phyloP scores from a whole-genome alignment of 2,797 vertebrate genomes.

The Gila robusta region DNA sequence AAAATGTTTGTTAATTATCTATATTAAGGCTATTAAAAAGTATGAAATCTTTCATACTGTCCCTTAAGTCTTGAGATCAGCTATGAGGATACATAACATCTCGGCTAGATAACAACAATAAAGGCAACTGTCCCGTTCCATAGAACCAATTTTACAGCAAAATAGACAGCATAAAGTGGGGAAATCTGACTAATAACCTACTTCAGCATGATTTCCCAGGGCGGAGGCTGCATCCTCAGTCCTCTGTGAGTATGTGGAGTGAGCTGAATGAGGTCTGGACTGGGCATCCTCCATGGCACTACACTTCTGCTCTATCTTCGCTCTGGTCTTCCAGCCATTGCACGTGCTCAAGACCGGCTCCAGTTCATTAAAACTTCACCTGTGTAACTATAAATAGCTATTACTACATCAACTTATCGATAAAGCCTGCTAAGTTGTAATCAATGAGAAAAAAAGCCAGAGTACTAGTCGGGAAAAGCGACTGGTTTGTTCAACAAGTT shows the following conservation, averaged over 20 bases:
- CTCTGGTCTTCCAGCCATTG: conserved; percentile 12
- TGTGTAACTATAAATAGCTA: neutral
- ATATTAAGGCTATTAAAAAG: neutral
- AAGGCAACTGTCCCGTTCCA: neutral
- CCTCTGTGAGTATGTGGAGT: conserved; percentile 59
- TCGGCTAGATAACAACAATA: neutral
- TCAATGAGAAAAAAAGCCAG: neutral
- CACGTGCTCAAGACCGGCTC: neutral
- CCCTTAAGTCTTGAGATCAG: neutral
- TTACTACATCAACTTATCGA: neutral
- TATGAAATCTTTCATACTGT: neutral
- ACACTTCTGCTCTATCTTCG: conserved; percentile 55
- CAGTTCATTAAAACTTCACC: conserved; percentile 14
- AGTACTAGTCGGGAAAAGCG: neutral
- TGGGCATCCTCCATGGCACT: conserved; percentile 75
- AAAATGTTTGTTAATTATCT: neutral
- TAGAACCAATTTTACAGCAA: neutral
- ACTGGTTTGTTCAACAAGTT: conserved; percentile 53
- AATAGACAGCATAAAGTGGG: neutral
- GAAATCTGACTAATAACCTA: conserved; percentile 49
- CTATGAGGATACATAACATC: neutral
- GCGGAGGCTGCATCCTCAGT: conserved; percentile 60
- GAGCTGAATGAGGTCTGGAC: conserved; percentile 62
- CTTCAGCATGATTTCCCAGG: conserved; percentile 77
- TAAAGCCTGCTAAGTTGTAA: neutral